Evolutionary conservation across 2,797 vertebrate genomes (phyloP), one percentile per base, ranked within the genome.

Genomic region (Rhinella marina): DNA sequence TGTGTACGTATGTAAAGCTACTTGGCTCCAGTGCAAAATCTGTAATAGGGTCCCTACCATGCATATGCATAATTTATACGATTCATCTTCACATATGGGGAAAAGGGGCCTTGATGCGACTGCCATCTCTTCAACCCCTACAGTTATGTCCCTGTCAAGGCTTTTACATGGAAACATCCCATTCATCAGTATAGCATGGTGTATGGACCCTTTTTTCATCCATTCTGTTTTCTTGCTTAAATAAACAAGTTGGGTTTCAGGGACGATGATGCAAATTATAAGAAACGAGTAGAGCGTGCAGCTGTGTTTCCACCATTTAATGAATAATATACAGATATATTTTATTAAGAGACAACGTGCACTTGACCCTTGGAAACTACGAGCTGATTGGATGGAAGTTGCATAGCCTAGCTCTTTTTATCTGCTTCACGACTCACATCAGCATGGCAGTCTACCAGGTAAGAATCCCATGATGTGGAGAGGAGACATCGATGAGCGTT

Each of bases 281-380:
- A 1, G 11, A 54, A n/a, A 12, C 23, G 7, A n/a, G 23, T 14
- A 12, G 11, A 48, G 32, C 11, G 32, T 4, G 11, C 3, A 21
- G 19, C 72, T 23, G 29, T 12, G 32, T 12, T 48, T 72, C 29
- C 68, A 48, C 27, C 11, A 7, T 64, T 81, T 64, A 41, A 64
- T 50, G 32, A 81, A 50, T 80, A 64, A 81, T 52, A 81, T 16
- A 62, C 48, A 66, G 23, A 50, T 50, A 81, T 62, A 61, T 61
- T 61, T 32, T 80, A 59, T 62, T 64, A 50, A 81, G 32, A 64
- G 50, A 14, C 14, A 5, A 8, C 61, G 25, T 64, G 13, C 23
- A 77, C 64, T 81, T 81, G 29, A 48, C 29, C 32, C 1, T 0
- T 19, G 7, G 7, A 11, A 25, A 11, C 9, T 17, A 23, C 1